Evolutionary conservation across 2,888 invertebrate genomes (phyloP), one percentile per base, ranked within the genome.

Genomic region (Ophion slaviceki): DNA sequence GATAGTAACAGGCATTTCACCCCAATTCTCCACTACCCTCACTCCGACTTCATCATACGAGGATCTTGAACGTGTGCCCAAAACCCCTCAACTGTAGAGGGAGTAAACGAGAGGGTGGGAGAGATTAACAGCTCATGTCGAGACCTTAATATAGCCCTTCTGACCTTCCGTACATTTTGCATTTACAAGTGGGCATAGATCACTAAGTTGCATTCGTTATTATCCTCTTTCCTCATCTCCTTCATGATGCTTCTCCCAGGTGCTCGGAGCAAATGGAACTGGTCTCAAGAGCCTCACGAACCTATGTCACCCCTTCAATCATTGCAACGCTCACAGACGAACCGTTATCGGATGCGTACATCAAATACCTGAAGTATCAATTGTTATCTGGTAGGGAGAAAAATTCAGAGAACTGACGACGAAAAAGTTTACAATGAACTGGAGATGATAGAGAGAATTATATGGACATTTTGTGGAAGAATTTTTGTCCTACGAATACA

Each of bases 1-100:
- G 53, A 61, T 66, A 36, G 76, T 80, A 77, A 84, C 71, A 20
- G 66, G 77, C 47, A 66, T 72, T 75, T 70, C 70, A 45, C 59
- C 47, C 59, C 53, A 68, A 47, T 76, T 47, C 66, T 45, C 70
- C 53, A 59, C 57, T 40, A 59, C 45, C 57, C 68, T 32, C 75
- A 67, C 76, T 17, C 5, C 17, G 17, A 53, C 84, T 72, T 76
- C 61, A 84, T n/a, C 32, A 10, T 17, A 71, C 32, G 32, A 59
- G 61, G 17, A 17, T 53, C 53, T 53, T 53, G 17, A 53, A 53
- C 5, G 14, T 3, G 53, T 17, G 53, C 14, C 17, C 17, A 53
- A 5, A 53, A 53, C 53, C 6, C 14, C 11, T 17, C 14, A 14
- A 53, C 4, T 14, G 14, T 5, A 17, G 5, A 53, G 14, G 11